phyloP scores from a whole-genome alignment of 2,797 vertebrate genomes.

The Notolepis coatsorum region DNA sequence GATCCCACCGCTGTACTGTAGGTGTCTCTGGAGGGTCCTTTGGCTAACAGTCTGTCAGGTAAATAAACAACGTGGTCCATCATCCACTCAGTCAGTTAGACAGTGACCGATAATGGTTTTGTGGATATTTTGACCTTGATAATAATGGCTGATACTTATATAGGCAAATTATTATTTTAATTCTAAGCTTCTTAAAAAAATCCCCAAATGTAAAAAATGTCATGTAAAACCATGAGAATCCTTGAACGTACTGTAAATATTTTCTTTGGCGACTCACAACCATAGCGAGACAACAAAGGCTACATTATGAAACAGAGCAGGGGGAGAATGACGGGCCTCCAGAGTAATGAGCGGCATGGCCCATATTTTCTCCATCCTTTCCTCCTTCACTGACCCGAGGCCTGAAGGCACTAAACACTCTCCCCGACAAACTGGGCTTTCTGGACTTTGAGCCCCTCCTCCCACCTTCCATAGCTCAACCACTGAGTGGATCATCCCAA shows the following conservation, averaged over 20 bases:
- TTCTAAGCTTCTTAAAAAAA: no score
- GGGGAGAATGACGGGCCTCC: neutral
- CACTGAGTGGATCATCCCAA: neutral
- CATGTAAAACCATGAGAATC: no score
- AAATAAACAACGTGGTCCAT: conserved; percentile 16
- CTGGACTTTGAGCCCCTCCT: conserved; percentile 4
- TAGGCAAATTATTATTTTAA: no score
- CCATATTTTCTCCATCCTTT: neutral
- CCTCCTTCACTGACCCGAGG: neutral
- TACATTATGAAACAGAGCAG: neutral
- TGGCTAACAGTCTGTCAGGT: neutral
- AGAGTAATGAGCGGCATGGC: neutral
- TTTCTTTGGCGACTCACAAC: no score
- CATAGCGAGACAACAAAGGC: neutral
- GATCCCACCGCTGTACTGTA: neutral
- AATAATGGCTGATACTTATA: no score
- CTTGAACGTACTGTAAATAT: no score
- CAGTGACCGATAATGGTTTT: no score
- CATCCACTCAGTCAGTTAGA: no score
- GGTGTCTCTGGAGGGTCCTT: conserved; percentile 9
- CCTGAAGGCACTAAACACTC: neutral
- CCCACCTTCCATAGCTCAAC: neutral
- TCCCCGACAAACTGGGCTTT: neutral
- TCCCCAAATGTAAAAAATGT: no score
- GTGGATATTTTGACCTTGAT: no score